Evolutionary conservation across 2,113 vertebrate species (phyloP).

Genomic region (Cebidichthys violaceus): DNA sequence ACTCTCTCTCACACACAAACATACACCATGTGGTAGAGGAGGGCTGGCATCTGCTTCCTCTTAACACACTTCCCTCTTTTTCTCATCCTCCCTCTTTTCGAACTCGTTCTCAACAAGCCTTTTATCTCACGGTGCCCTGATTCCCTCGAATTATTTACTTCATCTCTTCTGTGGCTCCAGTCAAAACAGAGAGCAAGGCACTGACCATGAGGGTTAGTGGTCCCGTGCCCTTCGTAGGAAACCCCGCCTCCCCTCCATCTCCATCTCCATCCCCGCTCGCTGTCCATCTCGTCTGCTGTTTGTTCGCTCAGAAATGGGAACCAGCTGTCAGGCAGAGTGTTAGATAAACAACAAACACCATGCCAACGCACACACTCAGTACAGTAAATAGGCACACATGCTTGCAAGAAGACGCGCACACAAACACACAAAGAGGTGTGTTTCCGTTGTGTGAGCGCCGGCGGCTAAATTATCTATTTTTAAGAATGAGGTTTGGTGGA

Average conservation of each 20-base stretch:
- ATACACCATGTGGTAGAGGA: constrained; percentile 58
- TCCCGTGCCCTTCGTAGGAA: background rate
- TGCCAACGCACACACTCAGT: constrained; percentile 64
- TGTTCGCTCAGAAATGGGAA: constrained; percentile 71
- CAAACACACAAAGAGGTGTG: constrained; percentile 15
- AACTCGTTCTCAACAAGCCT: constrained; percentile 23
- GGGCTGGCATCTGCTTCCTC: constrained; percentile 67
- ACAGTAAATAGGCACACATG: constrained; percentile 40
- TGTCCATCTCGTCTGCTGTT: constrained; percentile 65
- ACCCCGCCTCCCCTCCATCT: background rate
- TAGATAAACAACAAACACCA: constrained; percentile 77
- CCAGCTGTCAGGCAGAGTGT: constrained; percentile 69
- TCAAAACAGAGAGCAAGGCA: background rate
- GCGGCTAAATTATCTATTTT: constrained; percentile 74
- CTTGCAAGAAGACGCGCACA: constrained; percentile 20
- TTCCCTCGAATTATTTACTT: background rate
- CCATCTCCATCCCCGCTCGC: constrained; percentile 15
- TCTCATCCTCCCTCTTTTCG: constrained; percentile 84
- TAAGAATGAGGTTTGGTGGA: constrained; percentile 76
- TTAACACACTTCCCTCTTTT: constrained; percentile 82
- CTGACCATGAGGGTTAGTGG: constrained; percentile 1
- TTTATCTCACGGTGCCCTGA: constrained; percentile 16
- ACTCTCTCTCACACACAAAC: constrained; percentile 37
- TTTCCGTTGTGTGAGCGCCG: constrained; percentile 62
- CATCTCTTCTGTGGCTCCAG: background rate